Conservation (phyloP, 2,888 invertebrate genomes). For the Anagyrus pseudococci region DNA sequence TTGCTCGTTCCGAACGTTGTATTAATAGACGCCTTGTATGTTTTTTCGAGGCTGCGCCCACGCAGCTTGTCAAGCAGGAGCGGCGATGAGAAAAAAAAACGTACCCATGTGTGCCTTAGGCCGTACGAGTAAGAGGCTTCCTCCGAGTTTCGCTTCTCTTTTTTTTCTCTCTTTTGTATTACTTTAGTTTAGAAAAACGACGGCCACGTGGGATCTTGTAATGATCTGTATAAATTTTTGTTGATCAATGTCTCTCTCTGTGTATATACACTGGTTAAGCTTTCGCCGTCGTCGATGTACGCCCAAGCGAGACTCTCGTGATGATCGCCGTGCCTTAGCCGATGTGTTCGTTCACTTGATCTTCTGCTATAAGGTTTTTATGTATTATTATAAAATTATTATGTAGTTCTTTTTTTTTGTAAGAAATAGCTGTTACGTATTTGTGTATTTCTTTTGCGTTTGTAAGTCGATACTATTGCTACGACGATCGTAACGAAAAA, state of each 20-base stretch:
- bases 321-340: no score
- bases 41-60: no score
- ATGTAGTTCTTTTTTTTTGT: slow-evolving; percentile 5
- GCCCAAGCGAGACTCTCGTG: no score
- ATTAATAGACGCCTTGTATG: slow-evolving; percentile 26
- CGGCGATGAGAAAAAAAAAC: no score
- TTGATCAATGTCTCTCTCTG: slow-evolving; percentile 31
- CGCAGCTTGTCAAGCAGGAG: no score
- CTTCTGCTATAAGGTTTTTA: slow-evolving; percentile 8
- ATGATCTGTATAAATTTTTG: slow-evolving; percentile 47
- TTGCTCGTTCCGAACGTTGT: slow-evolving; percentile 15
- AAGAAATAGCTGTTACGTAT: slow-evolving; percentile 16
- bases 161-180: slow-evolving; percentile 20
- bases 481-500: no score
- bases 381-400: slow-evolving; percentile 23
- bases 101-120: background rate
- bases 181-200: slow-evolving; percentile 35
- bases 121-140: no score
- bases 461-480: no score
- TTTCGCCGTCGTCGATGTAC: no score
- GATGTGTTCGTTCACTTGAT: no score
- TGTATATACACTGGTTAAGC: slow-evolving; percentile 39
- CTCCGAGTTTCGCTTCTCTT: no score
- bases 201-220: slow-evolving; percentile 10
- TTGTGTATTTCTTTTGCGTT: slow-evolving; percentile 2